Evolutionary conservation across 2,888 invertebrate genomes (phyloP).

Genomic region (Didymodactylos carnosus): DNA sequence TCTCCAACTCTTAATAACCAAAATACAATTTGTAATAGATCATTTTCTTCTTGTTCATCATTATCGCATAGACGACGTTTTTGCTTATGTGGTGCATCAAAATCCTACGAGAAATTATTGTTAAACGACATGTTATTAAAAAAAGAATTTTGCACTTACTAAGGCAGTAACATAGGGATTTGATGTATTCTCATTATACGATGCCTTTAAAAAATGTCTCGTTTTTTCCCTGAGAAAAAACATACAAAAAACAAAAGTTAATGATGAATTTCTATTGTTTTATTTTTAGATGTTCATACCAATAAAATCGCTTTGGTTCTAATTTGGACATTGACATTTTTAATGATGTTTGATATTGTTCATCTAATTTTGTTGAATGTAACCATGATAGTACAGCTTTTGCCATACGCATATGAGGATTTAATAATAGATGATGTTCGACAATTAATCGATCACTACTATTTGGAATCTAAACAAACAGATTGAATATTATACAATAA

Average conservation of each 20-base stretch:
- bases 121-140: background rate
- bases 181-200: background rate
- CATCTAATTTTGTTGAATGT: background rate
- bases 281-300: too few species aligned
- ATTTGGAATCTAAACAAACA: background rate
- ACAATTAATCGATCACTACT: background rate
- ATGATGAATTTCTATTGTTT: too few species aligned
- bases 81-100: background rate
- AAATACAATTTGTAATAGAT: background rate
- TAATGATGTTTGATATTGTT: background rate
- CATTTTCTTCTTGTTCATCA: constrained; percentile 1
- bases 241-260: background rate
- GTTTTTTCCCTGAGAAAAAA: background rate
- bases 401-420: background rate
- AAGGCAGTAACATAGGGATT: background rate
- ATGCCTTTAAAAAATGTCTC: background rate
- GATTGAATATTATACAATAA: background rate
- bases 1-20: background rate
- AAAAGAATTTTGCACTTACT: background rate
- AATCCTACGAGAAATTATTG: background rate
- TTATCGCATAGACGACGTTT: background rate
- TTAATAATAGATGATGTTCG: background rate
- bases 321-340: background rate
- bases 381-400: background rate
- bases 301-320: background rate